A percentile compares a stretch with the other conserved stretches of the same genome.
Conservation (phyloP, 2,113 vertebrate genomes). For the Gobius niger region DNA sequence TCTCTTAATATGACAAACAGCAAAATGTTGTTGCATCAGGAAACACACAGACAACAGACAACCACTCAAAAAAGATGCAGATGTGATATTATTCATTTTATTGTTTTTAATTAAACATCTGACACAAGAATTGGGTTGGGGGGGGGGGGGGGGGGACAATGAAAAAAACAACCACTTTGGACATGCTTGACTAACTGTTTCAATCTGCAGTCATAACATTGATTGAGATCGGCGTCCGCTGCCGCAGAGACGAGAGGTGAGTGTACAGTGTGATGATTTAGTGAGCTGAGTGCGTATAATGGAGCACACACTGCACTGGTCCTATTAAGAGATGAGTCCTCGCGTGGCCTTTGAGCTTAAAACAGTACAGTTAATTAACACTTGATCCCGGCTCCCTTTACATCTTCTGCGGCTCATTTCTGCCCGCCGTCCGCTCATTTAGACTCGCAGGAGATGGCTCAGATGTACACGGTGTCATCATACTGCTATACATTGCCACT, state of each 20-base stretch:
- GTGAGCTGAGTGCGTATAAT: slow-evolving; percentile 49
- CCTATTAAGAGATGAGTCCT: slow-evolving; percentile 62
- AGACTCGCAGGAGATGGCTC: background rate
- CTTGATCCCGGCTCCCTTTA: slow-evolving; percentile 63
- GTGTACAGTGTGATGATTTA: slow-evolving; percentile 59
- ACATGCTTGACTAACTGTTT: slow-evolving; percentile 1
- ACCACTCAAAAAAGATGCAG: too few species aligned
- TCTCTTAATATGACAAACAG: too few species aligned
- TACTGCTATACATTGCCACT: background rate
- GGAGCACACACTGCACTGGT: slow-evolving; percentile 52
- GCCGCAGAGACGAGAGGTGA: slow-evolving; percentile 28
- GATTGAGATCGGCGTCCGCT: slow-evolving; percentile 30
- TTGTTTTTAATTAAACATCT: too few species aligned
- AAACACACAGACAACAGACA: too few species aligned
- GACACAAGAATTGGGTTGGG: too few species aligned
- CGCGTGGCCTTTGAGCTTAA: slow-evolving; percentile 67
- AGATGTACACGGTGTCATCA: background rate
- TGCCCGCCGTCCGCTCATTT: slow-evolving; percentile 47
- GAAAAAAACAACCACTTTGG: background rate
- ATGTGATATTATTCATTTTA: too few species aligned
- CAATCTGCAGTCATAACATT: slow-evolving; percentile 2
- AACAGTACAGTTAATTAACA: slow-evolving; percentile 74
- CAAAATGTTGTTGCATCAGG: too few species aligned
- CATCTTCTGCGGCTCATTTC: slow-evolving; percentile 55
- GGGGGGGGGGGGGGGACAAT: too few species aligned